phyloP scores from a whole-genome alignment of 1,140 invertebrate genomes.

The Brachionus plicatilis region DNA sequence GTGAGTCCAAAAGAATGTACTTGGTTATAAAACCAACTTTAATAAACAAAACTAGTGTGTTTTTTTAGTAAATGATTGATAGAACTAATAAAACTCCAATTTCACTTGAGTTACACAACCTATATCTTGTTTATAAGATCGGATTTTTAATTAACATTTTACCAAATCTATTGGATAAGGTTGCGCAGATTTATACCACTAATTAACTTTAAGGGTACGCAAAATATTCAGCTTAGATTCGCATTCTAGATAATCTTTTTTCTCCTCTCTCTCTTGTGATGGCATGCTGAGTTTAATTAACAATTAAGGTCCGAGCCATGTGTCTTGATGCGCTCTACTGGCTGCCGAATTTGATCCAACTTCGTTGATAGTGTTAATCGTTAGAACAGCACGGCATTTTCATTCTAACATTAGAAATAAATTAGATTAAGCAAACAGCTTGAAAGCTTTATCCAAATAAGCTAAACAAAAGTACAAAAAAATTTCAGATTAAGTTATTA shows the following conservation, averaged over 20 bases:
- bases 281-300: conserved; percentile 3
- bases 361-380: neutral
- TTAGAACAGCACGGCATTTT: neutral
- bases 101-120: neutral
- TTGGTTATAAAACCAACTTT: neutral
- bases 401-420: neutral
- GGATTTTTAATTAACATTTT: conserved; percentile 14
- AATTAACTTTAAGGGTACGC: neutral
- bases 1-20: neutral
- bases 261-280: neutral
- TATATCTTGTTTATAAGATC: neutral
- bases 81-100: neutral
- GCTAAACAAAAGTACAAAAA: neutral
- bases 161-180: conserved; percentile 14
- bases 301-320: neutral
- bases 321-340: neutral
- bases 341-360: neutral
- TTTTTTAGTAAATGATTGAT: neutral
- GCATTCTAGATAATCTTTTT: neutral
- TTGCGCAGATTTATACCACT: neutral
- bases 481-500: neutral
- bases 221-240: neutral
- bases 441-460: neutral
- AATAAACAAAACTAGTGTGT: neutral
- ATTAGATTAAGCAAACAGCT: neutral